phyloP scores from a whole-genome alignment of 2,113 vertebrate species.

The Gadus macrocephalus region DNA sequence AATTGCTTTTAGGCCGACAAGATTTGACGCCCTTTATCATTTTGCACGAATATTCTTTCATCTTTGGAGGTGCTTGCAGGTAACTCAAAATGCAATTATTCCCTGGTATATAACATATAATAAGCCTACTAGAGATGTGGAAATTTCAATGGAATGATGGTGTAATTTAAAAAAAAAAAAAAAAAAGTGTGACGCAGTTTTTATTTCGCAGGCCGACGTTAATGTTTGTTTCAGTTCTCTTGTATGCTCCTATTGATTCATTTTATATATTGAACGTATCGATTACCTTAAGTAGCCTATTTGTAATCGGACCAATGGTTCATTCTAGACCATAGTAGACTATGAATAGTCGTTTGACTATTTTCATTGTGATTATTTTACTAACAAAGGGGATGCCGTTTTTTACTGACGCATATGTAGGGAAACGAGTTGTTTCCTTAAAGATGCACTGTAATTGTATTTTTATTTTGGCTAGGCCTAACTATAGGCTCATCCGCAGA shows the following conservation, averaged over 20 bases:
- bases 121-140: rapidly evolving
- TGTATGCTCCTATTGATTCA: too few species aligned
- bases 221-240: neutral
- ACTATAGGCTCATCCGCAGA: too few species aligned
- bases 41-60: neutral
- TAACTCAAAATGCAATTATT: neutral
- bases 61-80: neutral
- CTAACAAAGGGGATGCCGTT: too few species aligned
- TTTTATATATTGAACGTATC: neutral
- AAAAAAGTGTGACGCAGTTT: slow-evolving; percentile 42
- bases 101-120: neutral
- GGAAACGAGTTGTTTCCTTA: too few species aligned
- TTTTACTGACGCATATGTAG: too few species aligned
- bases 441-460: too few species aligned
- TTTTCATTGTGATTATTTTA: too few species aligned
- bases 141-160: neutral
- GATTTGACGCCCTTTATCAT: slow-evolving; percentile 6
- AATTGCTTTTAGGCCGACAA: neutral
- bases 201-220: neutral
- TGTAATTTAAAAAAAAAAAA: neutral
- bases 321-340: too few species aligned
- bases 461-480: too few species aligned
- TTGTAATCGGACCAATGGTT: neutral
- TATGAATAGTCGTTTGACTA: too few species aligned
- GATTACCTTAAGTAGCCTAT: neutral